Percentiles rank a stretch among this genome's conserved stretches.
Conservation (phyloP, 2,797 vertebrate genomes). For the Notamacropus eugenii region DNA sequence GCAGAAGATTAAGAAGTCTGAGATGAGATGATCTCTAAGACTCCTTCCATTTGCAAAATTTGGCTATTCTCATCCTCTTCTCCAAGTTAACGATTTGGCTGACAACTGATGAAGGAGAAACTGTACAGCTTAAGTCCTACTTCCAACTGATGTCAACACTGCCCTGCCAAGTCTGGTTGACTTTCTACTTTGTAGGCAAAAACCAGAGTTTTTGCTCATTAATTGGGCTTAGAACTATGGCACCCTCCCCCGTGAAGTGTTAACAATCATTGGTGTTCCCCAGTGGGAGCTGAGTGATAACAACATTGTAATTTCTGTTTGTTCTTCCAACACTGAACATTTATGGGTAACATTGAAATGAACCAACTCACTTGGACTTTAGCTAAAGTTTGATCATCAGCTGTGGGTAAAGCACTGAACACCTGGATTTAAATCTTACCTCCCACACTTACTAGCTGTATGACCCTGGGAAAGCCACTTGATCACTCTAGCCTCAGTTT, state of each 20-base stretch:
- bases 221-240: background rate
- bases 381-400: background rate
- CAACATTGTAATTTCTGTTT: background rate
- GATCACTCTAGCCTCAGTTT: background rate
- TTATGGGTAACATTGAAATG: background rate
- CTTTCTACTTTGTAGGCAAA: background rate
- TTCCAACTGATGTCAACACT: background rate
- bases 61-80: background rate
- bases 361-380: background rate
- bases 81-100: background rate
- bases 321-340: background rate
- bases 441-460: background rate
- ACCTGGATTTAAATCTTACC: background rate
- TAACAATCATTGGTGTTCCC: conserved; percentile 6
- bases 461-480: background rate
- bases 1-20: background rate
- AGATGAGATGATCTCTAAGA: background rate
- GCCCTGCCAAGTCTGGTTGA: background rate
- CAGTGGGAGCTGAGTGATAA: background rate
- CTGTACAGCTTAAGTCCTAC: background rate
- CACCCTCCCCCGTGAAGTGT: background rate
- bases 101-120: background rate
- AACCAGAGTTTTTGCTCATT: background rate
- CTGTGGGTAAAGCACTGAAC: background rate
- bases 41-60: background rate